phyloP scores from a whole-genome alignment of 2,888 invertebrate species.

The Acronicta alni region DNA sequence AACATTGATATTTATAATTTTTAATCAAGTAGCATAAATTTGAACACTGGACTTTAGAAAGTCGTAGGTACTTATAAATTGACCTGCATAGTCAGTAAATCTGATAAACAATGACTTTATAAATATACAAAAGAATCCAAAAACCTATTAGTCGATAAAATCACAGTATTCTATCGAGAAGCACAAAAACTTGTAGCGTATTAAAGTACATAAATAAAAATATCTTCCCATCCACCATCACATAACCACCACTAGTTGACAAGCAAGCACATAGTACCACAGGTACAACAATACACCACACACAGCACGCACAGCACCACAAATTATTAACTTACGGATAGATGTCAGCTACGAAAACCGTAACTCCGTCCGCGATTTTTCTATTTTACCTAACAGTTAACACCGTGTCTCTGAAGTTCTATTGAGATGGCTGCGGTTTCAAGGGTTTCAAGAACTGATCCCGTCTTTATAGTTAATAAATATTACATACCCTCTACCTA shows the following conservation, averaged over 20 bases:
- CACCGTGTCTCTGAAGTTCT: too few species aligned
- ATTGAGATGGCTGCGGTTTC: too few species aligned
- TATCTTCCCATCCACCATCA: constrained; percentile 59
- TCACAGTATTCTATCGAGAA: constrained; percentile 25
- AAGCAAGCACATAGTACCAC: constrained; percentile 23
- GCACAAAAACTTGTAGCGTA: constrained; percentile 61
- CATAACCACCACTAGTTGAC: constrained; percentile 57
- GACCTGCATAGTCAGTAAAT: constrained; percentile 50
- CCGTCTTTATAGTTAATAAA: too few species aligned
- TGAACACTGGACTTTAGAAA: constrained; percentile 62
- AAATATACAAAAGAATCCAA: constrained; percentile 35
- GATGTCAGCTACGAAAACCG: too few species aligned
- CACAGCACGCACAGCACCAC: too few species aligned
- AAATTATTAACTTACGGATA: too few species aligned
- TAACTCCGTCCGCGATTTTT: too few species aligned
- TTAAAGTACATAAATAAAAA: constrained; percentile 54
- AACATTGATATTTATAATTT: constrained; percentile 34
- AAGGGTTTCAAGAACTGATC: too few species aligned
- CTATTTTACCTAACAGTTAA: too few species aligned
- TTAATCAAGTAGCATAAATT: constrained; percentile 24
- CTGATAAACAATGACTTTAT: constrained; percentile 24
- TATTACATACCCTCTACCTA: too few species aligned
- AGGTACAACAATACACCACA: too few species aligned
- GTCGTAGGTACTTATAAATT: constrained; percentile 59
- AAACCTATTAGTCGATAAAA: constrained; percentile 32